These are phyloP conservation scores for Catharus minimus DNA, from an alignment of 2,113 vertebrate species.

Conservation along the genomic window DNA sequence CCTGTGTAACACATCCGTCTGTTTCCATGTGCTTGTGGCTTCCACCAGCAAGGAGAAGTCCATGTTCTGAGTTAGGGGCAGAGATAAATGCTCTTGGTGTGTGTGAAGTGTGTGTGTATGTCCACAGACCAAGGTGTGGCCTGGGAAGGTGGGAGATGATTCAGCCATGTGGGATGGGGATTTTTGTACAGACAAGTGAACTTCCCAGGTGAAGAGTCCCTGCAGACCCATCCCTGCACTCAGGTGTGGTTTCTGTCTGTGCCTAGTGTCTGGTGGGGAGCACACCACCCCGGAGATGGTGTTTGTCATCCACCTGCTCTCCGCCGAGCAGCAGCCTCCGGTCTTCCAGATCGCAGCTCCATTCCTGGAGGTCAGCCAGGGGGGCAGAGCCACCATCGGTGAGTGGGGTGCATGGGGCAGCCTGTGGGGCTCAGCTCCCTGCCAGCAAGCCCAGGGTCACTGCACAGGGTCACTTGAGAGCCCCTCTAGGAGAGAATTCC, in stretches of 20 bases:
- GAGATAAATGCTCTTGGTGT: neutral
- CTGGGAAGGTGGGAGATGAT: neutral
- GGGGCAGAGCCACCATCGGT: conserved; percentile 87
- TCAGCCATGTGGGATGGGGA: rapidly evolving
- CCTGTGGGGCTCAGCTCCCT: neutral
- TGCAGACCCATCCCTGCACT: neutral
- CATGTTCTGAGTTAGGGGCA: neutral
- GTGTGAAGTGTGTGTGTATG: neutral
- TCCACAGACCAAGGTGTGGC: neutral
- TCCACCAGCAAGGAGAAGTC: neutral
- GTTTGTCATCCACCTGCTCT: conserved; percentile 87
- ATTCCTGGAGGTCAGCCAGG: conserved; percentile 82
- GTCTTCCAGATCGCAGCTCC: conserved; percentile 87
- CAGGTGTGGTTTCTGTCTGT: neutral
- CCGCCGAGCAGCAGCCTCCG: conserved; percentile 79
- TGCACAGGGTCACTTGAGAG: neutral
- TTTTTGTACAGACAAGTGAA: neutral
- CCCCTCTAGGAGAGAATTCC: neutral
- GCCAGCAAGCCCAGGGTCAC: neutral
- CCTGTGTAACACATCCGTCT: neutral
- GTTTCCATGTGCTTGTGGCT: neutral
- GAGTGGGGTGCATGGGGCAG: conserved; percentile 36
- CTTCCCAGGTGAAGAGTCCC: neutral
- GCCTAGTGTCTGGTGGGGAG: conserved; percentile 88
- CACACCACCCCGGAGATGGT: conserved; percentile 86